These are phyloP conservation scores for Blera fallax DNA, from an alignment of 2,888 invertebrate genomes.

Conservation along the genomic window DNA sequence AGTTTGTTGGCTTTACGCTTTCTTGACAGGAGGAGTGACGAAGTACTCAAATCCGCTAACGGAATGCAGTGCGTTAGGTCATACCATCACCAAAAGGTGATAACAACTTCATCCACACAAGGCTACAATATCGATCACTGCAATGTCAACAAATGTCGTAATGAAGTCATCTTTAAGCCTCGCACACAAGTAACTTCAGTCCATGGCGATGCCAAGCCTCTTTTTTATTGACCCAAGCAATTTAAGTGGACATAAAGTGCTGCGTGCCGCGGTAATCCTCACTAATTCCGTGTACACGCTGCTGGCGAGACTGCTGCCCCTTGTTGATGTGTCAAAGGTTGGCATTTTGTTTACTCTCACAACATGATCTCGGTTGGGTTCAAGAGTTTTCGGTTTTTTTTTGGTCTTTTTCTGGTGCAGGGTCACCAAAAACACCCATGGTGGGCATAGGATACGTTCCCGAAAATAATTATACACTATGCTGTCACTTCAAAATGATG, in stretches of 20 bases:
- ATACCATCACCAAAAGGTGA: conserved; percentile 8
- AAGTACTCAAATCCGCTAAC: background rate
- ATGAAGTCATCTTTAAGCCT: conserved; percentile 42
- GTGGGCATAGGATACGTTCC: background rate
- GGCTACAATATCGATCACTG: conserved; percentile 19
- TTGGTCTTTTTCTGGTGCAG: conserved; percentile 4
- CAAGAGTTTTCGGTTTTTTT: conserved; percentile 1
- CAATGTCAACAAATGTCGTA: conserved; percentile 32
- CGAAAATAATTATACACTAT: conserved; percentile 11
- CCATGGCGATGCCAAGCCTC: background rate
- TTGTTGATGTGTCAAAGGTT: conserved; percentile 64
- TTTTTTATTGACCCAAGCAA: conserved; percentile 56
- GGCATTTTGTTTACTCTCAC: conserved; percentile 57
- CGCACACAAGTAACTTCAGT: too few species aligned
- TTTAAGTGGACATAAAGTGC: conserved; percentile 55
- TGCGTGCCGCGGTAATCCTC: conserved; percentile 43
- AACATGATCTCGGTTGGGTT: conserved; percentile 28
- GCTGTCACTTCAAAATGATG: background rate
- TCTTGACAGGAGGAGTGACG: conserved; percentile 6
- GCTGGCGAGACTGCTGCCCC: background rate
- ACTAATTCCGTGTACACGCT: conserved; percentile 62
- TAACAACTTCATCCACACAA: conserved; percentile 34
- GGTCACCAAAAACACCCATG: background rate
- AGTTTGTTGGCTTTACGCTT: conserved; percentile 12
- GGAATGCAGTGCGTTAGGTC: background rate